Percentiles rank a stretch among this genome's conserved stretches.
Conservation (phyloP, 2,888 invertebrate species). For the Cephus pygmeus region DNA sequence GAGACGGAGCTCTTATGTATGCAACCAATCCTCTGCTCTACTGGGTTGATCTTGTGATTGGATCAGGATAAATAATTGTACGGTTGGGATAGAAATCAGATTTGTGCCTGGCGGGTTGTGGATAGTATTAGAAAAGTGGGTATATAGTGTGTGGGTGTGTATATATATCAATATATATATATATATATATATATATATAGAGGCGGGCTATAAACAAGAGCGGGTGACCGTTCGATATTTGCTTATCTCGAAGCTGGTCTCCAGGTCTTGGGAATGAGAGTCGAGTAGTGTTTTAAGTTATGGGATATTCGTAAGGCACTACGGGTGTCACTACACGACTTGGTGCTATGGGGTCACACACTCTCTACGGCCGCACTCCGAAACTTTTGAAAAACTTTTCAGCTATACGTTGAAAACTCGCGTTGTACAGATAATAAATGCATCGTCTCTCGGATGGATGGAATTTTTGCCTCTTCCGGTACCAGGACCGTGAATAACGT, state of each 20-base stretch:
- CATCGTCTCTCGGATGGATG: not conserved
- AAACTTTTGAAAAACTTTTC: constrained; percentile 21
- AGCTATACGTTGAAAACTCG: not conserved
- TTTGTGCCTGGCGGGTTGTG: not conserved
- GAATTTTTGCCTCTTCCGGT: not conserved
- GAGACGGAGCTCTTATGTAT: constrained; percentile 8
- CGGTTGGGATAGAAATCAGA: constrained; percentile 13
- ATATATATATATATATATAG: constrained; percentile 6
- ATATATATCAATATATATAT: no score
- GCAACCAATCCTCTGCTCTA: constrained; percentile 24
- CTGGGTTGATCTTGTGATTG: constrained; percentile 5
- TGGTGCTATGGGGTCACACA: constrained; percentile 35
- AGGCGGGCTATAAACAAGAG: constrained; percentile 18
- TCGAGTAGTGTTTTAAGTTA: constrained; percentile 12
- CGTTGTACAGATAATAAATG: not conserved
- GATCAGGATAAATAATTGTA: not conserved
- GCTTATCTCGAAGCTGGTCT: constrained; percentile 12
- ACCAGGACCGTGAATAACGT: not conserved
- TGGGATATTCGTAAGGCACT: constrained; percentile 28
- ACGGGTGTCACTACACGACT: constrained; percentile 42
- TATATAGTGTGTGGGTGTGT: not conserved
- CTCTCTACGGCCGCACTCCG: constrained; percentile 41
- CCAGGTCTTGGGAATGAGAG: constrained; percentile 20
- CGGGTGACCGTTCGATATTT: constrained; percentile 16
- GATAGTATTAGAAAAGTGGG: no score